Evolutionary conservation across 2,888 invertebrate species (phyloP).

Genomic region (Pollenia griseotomentosa): DNA sequence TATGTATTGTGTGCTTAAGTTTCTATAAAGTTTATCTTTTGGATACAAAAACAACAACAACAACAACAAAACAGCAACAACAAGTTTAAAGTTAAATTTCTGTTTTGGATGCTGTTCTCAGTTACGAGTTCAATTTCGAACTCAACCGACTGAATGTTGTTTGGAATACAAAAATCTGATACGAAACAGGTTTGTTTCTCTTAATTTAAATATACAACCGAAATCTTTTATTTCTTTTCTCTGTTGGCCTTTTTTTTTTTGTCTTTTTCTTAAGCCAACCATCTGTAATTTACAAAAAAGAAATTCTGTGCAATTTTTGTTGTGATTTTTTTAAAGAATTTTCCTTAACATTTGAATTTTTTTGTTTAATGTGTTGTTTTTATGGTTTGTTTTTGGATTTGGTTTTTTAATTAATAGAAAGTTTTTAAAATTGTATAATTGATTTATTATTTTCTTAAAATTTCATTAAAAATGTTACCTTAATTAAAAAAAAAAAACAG

Average conservation of each 20-base stretch:
- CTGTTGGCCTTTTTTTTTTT: slow-evolving; percentile 51
- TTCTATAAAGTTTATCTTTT: slow-evolving; percentile 32
- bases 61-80: slow-evolving; percentile 52
- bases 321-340: neutral
- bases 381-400: neutral
- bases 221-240: slow-evolving; percentile 41
- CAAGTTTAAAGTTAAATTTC: slow-evolving; percentile 55
- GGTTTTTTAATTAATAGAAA: neutral
- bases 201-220: slow-evolving; percentile 17
- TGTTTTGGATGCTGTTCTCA: slow-evolving; percentile 61
- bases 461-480: slow-evolving; percentile 15
- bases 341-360: slow-evolving; percentile 20
- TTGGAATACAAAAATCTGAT: slow-evolving; percentile 40
- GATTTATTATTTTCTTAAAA: slow-evolving; percentile 1
- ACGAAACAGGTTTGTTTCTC: slow-evolving; percentile 52
- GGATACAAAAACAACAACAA: slow-evolving; percentile 14
- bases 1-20: slow-evolving; percentile 24
- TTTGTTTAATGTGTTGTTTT: slow-evolving; percentile 1
- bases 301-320: slow-evolving; percentile 30
- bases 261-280: neutral
- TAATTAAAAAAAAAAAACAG: neutral
- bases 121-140: slow-evolving; percentile 31
- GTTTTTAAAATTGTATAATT: slow-evolving; percentile 13
- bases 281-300: slow-evolving; percentile 1
- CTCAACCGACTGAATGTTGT: slow-evolving; percentile 40